These are phyloP conservation scores for Myotis brandtii DNA, from an alignment of 2,113 vertebrate species.

Conservation along the genomic window DNA sequence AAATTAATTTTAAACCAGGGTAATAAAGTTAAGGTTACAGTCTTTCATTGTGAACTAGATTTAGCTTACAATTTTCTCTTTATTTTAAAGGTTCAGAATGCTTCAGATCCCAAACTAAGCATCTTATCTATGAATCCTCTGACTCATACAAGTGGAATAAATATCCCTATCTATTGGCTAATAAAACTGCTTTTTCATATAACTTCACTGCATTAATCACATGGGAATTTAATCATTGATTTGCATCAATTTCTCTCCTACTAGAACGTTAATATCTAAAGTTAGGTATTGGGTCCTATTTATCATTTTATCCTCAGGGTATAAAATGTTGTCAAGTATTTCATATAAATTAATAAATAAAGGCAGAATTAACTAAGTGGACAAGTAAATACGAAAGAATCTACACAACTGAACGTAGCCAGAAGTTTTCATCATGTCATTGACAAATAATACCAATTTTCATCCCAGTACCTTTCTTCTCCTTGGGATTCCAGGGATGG, in stretches of 20 bases:
- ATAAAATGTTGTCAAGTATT: background rate
- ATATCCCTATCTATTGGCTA: background rate
- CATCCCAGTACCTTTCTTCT: slow-evolving; percentile 56
- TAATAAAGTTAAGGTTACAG: background rate
- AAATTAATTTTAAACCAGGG: background rate
- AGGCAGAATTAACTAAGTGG: background rate
- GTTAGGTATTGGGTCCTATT: background rate
- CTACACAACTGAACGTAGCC: background rate
- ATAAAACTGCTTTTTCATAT: background rate
- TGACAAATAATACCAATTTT: background rate
- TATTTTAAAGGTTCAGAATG: slow-evolving; percentile 35
- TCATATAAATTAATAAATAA: background rate
- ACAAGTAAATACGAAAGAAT: background rate
- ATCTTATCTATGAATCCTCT: background rate
- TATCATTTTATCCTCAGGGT: background rate
- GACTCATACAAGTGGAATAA: background rate
- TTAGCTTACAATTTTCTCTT: background rate
- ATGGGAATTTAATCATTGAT: background rate
- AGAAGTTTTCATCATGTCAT: background rate
- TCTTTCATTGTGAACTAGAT: background rate
- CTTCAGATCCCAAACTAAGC: slow-evolving; percentile 12
- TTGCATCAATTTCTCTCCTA: background rate
- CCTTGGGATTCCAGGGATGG: slow-evolving; percentile 64
- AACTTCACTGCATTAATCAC: background rate
- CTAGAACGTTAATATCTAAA: background rate